These are phyloP conservation scores for Sicus ferrugineus DNA, from an alignment of 2,888 invertebrate species.

Conservation along the genomic window DNA sequence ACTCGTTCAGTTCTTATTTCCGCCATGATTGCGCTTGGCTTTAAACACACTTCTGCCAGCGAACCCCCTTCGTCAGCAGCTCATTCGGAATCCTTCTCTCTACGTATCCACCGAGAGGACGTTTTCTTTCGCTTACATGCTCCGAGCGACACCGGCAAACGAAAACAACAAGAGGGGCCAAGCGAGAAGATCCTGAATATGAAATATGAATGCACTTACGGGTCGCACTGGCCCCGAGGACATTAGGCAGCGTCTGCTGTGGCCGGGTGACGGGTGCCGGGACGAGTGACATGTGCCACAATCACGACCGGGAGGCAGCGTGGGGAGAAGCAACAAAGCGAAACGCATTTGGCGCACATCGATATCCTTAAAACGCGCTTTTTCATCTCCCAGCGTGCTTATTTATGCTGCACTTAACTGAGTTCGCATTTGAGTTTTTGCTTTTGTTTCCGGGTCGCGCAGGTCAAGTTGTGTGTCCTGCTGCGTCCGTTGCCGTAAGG, in stretches of 20 bases:
- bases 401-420: slow-evolving; percentile 47
- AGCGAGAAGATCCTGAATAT: slow-evolving; percentile 46
- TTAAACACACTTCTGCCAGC: slow-evolving; percentile 5
- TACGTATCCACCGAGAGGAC: slow-evolving; percentile 17
- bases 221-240: slow-evolving; percentile 56
- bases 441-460: slow-evolving; percentile 3
- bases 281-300: background rate
- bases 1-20: too few relatives aligned
- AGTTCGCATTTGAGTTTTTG: slow-evolving; percentile 31
- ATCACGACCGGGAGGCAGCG: background rate
- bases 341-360: slow-evolving; percentile 23
- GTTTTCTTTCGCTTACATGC: slow-evolving; percentile 21
- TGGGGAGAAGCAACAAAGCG: background rate
- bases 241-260: slow-evolving; percentile 49
- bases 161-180: slow-evolving; percentile 28
- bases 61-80: background rate
- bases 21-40: too few relatives aligned
- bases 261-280: background rate
- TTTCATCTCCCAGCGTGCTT: slow-evolving; percentile 25
- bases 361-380: slow-evolving; percentile 36
- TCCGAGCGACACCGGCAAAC: slow-evolving; percentile 31
- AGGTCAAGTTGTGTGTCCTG: slow-evolving; percentile 18
- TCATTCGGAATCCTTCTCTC: slow-evolving; percentile 17
- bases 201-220: slow-evolving; percentile 63
- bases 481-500: slow-evolving; percentile 6